Conservation (phyloP, 2,797 vertebrate species). For the Austrolebias charrua region DNA sequence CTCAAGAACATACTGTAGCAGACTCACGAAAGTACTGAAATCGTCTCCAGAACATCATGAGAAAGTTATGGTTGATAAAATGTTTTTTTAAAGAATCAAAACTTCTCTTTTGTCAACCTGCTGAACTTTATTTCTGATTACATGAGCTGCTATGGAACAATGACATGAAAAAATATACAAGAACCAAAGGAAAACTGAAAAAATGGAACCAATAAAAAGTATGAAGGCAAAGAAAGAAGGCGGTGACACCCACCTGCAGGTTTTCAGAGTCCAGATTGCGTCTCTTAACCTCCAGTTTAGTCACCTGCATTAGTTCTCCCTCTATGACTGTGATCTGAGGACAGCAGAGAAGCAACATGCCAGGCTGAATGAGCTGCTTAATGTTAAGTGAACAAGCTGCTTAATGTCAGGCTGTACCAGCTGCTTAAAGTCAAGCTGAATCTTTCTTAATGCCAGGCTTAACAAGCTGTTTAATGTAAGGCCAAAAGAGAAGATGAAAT, state of each 20-base stretch:
- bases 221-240: conserved; percentile 36
- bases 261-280: conserved; percentile 91
- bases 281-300: conserved; percentile 98
- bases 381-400: too few species aligned
- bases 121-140: neutral
- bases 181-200: neutral
- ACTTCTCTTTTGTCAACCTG: too few species aligned
- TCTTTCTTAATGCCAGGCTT: too few species aligned
- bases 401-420: too few species aligned
- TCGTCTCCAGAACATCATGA: too few species aligned
- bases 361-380: conserved; percentile 12
- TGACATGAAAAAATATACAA: conserved; percentile 45
- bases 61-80: too few species aligned
- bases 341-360: conserved; percentile 80
- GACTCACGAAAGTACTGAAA: too few species aligned
- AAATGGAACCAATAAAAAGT: neutral
- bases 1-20: too few species aligned
- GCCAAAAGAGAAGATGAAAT: conserved; percentile 13
- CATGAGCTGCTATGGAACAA: conserved; percentile 22
- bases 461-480: too few species aligned
- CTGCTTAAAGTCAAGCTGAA: too few species aligned
- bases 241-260: conserved; percentile 89
- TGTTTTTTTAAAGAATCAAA: too few species aligned
- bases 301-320: conserved; percentile 96
- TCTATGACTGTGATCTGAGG: conserved; percentile 99